Evolutionary conservation across 2,113 vertebrate genomes (phyloP).

Genomic region (Scytalopus superciliaris): DNA sequence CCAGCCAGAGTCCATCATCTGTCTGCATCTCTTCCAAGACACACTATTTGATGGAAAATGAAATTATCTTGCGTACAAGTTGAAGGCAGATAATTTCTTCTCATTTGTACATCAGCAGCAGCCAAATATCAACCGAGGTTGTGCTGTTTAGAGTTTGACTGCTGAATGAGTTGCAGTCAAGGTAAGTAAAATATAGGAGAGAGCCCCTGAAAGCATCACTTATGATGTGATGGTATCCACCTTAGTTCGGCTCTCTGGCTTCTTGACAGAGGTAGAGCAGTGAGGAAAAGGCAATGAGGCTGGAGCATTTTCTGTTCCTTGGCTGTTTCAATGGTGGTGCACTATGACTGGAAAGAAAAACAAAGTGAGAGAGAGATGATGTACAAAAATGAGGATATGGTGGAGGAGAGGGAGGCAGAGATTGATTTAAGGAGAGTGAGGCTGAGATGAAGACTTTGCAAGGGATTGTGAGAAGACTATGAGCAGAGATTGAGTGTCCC

Average conservation of each 20-base stretch:
- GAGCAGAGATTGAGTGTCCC: neutral
- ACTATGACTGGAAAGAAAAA: neutral
- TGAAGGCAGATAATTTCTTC: neutral
- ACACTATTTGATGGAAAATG: neutral
- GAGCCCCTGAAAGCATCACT: neutral
- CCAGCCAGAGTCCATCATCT: neutral
- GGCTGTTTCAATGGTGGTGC: neutral
- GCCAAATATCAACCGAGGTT: neutral
- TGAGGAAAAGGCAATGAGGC: neutral
- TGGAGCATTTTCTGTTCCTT: neutral
- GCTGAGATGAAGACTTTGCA: neutral
- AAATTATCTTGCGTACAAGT: neutral
- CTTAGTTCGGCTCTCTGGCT: neutral
- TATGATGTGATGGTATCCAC: neutral
- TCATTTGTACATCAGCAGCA: neutral
- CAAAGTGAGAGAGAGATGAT: neutral
- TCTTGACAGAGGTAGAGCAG: neutral
- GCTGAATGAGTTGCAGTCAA: neutral
- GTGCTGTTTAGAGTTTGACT: neutral
- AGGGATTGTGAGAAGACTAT: neutral
- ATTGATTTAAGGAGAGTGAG: neutral
- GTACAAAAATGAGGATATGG: neutral
- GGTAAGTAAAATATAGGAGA: neutral
- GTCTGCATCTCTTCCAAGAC: slow-evolving; percentile 4
- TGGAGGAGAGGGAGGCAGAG: neutral